Percentiles rank a stretch among this genome's conserved stretches.
These are phyloP conservation scores for Myopa testacea DNA, from an alignment of 2,888 invertebrate genomes.

Conservation along the genomic window DNA sequence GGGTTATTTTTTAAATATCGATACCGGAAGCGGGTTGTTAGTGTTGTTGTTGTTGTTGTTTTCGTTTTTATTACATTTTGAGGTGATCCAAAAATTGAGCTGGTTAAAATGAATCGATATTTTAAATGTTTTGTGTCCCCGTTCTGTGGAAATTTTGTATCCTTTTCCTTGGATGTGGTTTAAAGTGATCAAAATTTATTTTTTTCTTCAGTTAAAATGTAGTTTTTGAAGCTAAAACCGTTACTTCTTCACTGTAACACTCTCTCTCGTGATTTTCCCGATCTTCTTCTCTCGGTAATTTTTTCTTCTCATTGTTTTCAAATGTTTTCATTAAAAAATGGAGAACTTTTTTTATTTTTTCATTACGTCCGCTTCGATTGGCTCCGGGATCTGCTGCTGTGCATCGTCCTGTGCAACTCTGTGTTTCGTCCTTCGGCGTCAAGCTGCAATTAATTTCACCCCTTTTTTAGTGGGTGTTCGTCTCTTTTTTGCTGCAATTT, in stretches of 20 bases:
- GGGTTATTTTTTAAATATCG: slow-evolving; percentile 47
- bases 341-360: not conserved
- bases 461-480: not conserved
- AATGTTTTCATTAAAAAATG: not conserved
- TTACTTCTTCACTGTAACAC: too few relatives aligned
- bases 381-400: too few relatives aligned
- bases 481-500: not conserved
- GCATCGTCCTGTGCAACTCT: too few relatives aligned
- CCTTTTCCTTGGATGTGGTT: not conserved
- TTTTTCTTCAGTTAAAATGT: too few relatives aligned
- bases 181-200: not conserved
- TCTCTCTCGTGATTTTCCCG: too few relatives aligned
- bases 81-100: not conserved
- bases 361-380: not conserved
- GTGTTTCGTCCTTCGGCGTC: not conserved
- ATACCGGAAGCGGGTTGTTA: slow-evolving; percentile 46
- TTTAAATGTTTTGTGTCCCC: slow-evolving; percentile 37
- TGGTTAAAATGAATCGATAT: slow-evolving; percentile 43
- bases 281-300: not conserved
- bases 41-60: not conserved
- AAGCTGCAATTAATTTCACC: slow-evolving; percentile 37
- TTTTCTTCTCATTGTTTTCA: not conserved
- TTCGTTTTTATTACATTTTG: slow-evolving; percentile 30
- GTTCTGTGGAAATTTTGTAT: not conserved
- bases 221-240: too few relatives aligned